Percentiles rank a stretch among this genome's conserved stretches.
phyloP scores from a whole-genome alignment of 2,888 invertebrate genomes.

The Crossocerus cetratus region DNA sequence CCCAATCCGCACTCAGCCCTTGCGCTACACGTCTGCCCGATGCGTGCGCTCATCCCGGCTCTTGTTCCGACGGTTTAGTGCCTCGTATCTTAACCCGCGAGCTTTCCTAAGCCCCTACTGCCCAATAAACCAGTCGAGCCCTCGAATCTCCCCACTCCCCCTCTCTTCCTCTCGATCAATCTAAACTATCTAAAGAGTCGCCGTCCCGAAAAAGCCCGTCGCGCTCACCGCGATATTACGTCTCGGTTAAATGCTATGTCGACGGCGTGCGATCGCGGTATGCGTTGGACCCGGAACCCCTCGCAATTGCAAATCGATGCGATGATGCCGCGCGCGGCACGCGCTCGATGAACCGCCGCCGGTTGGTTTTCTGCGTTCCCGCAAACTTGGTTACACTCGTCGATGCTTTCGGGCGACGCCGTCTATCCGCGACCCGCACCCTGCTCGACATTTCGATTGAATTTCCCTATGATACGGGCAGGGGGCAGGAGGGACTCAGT shows the following conservation, averaged over 20 bases:
- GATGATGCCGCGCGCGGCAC: neutral
- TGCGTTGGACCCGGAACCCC: neutral
- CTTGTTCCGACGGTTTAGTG: conserved; percentile 43
- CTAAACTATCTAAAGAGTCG: too few species aligned
- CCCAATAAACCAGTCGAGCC: conserved; percentile 32
- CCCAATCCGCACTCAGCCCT: too few species aligned
- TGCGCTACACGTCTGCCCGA: neutral
- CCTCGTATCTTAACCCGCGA: conserved; percentile 43
- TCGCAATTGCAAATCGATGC: neutral
- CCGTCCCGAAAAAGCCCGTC: too few species aligned
- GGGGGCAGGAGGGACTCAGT: neutral
- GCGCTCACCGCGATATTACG: too few species aligned
- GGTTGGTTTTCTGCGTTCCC: conserved; percentile 2
- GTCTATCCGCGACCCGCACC: neutral
- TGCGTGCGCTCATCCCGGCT: conserved; percentile 10
- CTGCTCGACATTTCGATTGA: conserved; percentile 4
- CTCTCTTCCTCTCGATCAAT: too few species aligned
- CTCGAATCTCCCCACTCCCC: too few species aligned
- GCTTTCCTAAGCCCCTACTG: conserved; percentile 16
- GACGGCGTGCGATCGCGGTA: neutral
- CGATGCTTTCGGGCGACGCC: neutral
- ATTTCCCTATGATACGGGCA: neutral
- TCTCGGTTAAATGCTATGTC: neutral
- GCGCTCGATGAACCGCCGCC: neutral
- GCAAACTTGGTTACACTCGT: neutral